These are phyloP conservation scores for Gasterosteus nipponicus DNA, from an alignment of 2,113 vertebrate species.

Conservation along the genomic window DNA sequence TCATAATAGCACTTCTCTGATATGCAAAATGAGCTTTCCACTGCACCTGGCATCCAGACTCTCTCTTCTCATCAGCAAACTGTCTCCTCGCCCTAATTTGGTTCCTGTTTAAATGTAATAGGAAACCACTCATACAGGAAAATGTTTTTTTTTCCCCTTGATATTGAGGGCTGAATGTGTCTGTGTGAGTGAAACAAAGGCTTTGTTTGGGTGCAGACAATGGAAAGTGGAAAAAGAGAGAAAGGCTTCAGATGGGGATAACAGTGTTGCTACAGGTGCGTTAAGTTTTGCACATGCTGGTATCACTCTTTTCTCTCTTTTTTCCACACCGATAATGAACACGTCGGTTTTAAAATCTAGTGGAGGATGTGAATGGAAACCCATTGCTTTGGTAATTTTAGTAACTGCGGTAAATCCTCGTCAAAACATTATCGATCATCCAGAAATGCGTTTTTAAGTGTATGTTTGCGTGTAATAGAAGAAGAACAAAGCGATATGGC, in stretches of 20 bases:
- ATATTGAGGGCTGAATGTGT: constrained; percentile 56
- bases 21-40: constrained; percentile 74
- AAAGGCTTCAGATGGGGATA: constrained; percentile 38
- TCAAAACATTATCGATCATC: constrained; percentile 66
- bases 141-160: constrained; percentile 71
- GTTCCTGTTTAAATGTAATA: constrained; percentile 72
- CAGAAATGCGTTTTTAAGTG: constrained; percentile 36
- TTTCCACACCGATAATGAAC: constrained; percentile 39
- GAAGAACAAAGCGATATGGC: constrained; percentile 69
- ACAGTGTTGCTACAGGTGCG: constrained; percentile 68
- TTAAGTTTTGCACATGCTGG: constrained; percentile 37
- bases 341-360: constrained; percentile 31
- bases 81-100: constrained; percentile 69
- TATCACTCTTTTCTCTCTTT: constrained; percentile 24
- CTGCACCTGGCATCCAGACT: constrained; percentile 73
- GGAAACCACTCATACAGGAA: constrained; percentile 71
- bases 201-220: constrained; percentile 49
- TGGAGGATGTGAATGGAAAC: constrained; percentile 27
- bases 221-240: constrained; percentile 42
- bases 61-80: constrained; percentile 61
- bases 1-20: constrained; percentile 74
- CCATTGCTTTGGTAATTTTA: constrained; percentile 44
- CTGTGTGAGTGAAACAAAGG: constrained; percentile 57
- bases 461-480: constrained; percentile 51
- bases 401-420: constrained; percentile 50